A percentile compares a stretch with the other conserved stretches of the same genome.
Evolutionary conservation across 2,113 vertebrate species (phyloP).

Genomic region (Hydropotes inermis): DNA sequence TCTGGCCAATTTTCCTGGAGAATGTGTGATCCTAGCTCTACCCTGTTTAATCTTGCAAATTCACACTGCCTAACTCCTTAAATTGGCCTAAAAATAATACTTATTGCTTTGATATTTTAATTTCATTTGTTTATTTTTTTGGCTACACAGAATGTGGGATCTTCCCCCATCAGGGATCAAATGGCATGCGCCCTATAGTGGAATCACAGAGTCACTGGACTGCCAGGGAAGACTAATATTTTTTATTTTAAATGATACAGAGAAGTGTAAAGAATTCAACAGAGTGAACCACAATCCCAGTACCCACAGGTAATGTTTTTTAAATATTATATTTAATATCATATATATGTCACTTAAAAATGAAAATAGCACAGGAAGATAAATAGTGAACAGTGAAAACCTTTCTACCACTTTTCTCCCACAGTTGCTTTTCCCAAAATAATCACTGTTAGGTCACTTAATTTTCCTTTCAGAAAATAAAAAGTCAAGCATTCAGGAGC

Average conservation of each 20-base stretch:
- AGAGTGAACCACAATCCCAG: neutral
- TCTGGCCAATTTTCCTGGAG: neutral
- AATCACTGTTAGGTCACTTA: neutral
- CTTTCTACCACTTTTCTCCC: neutral
- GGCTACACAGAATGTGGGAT: neutral
- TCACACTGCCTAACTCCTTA: neutral
- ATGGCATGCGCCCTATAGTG: accelerated
- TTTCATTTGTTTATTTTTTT: neutral
- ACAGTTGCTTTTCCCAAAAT: neutral
- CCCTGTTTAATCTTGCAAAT: neutral
- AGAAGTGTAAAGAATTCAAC: neutral
- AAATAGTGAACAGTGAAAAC: neutral
- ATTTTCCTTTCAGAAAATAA: neutral
- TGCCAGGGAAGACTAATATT: neutral
- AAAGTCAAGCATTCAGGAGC: neutral
- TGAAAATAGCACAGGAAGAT: neutral
- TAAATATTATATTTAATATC: neutral
- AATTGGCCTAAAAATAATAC: neutral
- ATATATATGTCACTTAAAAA: neutral
- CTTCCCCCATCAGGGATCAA: neutral
- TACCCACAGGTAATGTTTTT: neutral
- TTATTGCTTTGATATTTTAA: neutral
- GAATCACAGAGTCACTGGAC: neutral
- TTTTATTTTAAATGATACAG: neutral
- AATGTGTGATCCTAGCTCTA: neutral